Base-by-base conservation (phyloP, 2,113 vertebrate species). In the Ifrita kowaldi region DNA sequence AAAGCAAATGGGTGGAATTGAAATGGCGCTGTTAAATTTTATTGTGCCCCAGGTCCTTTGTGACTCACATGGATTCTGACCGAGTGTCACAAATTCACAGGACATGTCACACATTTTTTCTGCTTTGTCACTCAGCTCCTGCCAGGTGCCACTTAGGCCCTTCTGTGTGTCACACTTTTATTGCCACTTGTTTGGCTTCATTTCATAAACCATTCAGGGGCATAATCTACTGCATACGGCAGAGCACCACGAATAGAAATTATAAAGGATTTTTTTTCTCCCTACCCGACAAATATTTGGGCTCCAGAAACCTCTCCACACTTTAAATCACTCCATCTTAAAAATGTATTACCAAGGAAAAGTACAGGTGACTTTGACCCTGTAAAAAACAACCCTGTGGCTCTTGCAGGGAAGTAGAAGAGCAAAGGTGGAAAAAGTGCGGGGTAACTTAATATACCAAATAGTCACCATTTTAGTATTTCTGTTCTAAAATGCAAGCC, bases 81-180 rank as follows among this genome's bases (percentile, higher is more conserved):
- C 65, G 7, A 94, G 49, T 90, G 84, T 37, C 89, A 80, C 50
- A 28, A 73, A 95, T 96, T 98, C 96, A 94, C 68, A 91, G 70
- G 95, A 95, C 69, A n/a, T 23, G 49, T 55, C 92, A 93, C 91
- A 95, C 93, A 91, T 93, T 94, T 91, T 94, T 90, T 93, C 63
- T 35, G 15, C 62, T 96, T 89, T 84, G 79, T 96, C 93, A 94
- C 53, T 95, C 83, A 82, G 39, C 50, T 90, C 73, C 90, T 97
- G 96, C 95, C 91, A 97, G 92, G 91, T 96, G 86, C 62, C 93
- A 93, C 86, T 96, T 93, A 87, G 64, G 30, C 67, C 39, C 67
- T 44, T 67, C 32, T 47, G 60, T 65, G 75, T 73, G 50, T 78
- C 92, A 94, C 73, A 75, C 44, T 94, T 95, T 94, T 89, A 95